Percentiles rank a stretch among this genome's conserved stretches.
Conservation (phyloP, 2,888 invertebrate genomes). For the Platycheirus rosarum region DNA sequence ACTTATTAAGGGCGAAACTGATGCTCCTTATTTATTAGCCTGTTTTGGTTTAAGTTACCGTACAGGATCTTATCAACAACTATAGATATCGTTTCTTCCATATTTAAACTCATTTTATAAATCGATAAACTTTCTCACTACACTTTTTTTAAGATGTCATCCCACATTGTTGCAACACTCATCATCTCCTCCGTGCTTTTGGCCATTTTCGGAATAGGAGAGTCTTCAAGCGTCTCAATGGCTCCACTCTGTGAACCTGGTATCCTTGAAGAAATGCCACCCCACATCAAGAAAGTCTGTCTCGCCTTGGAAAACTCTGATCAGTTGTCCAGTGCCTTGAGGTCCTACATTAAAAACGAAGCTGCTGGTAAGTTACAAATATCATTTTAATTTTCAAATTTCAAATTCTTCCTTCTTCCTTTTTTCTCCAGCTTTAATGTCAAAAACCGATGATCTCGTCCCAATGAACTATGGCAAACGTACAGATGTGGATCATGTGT, state of each 20-base stretch:
- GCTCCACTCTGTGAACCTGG: constrained; percentile 85
- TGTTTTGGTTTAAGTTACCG: no score
- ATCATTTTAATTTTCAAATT: no score
- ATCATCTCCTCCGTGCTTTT: constrained; percentile 75
- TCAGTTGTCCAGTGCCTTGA: constrained; percentile 80
- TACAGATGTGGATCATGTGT: constrained; percentile 95
- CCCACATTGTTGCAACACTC: constrained; percentile 77
- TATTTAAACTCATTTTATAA: no score
- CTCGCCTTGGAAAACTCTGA: constrained; percentile 83
- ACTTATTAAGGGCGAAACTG: no score
- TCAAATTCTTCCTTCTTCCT: background rate
- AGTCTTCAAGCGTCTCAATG: constrained; percentile 81
- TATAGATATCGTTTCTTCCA: no score
- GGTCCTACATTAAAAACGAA: constrained; percentile 82
- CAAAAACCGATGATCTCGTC: constrained; percentile 80
- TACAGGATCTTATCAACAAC: no score
- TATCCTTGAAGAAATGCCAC: constrained; percentile 84
- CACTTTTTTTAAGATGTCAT: no score
- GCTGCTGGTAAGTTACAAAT: constrained; percentile 81
- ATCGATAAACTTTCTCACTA: no score
- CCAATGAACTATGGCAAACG: constrained; percentile 87
- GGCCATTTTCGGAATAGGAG: constrained; percentile 75
- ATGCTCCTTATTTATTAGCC: no score
- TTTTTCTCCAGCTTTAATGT: constrained; percentile 78
- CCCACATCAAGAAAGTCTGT: constrained; percentile 85